phyloP scores from a whole-genome alignment of 2,888 invertebrate species.

The Erpobdella octoculata region DNA sequence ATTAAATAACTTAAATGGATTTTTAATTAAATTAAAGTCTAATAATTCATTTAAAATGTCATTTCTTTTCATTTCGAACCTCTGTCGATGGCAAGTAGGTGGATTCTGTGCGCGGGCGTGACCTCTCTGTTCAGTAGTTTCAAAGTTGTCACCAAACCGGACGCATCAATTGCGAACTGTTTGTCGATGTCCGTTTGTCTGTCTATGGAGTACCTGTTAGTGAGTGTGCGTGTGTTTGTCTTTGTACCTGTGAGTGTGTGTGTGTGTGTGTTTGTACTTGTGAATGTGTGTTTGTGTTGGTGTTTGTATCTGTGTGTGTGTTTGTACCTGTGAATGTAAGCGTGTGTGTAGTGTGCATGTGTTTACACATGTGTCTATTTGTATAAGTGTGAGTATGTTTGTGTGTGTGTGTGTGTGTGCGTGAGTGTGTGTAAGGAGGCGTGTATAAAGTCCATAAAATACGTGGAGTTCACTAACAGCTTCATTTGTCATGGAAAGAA shows the following conservation, averaged over 20 bases:
- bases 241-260: not conserved
- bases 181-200: conserved; percentile 40
- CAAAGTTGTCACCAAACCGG: conserved; percentile 34
- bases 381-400: too few species aligned
- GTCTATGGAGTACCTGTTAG: conserved; percentile 44
- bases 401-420: too few species aligned
- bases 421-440: too few species aligned
- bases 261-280: too few species aligned
- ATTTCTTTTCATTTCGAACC: conserved; percentile 27
- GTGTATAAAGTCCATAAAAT: too few species aligned
- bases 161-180: conserved; percentile 41
- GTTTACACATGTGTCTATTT: too few species aligned
- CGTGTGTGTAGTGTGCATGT: too few species aligned
- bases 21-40: not conserved
- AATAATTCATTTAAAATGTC: not conserved
- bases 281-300: too few species aligned
- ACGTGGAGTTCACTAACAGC: too few species aligned
- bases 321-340: too few species aligned
- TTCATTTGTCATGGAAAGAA: too few species aligned
- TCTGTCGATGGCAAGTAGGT: conserved; percentile 38
- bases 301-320: too few species aligned
- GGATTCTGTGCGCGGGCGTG: conserved; percentile 34
- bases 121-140: conserved; percentile 36
- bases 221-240: not conserved
- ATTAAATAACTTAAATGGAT: not conserved